These are phyloP conservation scores for Stratiomys singularior DNA, from an alignment of 2,888 invertebrate species.

Conservation along the genomic window DNA sequence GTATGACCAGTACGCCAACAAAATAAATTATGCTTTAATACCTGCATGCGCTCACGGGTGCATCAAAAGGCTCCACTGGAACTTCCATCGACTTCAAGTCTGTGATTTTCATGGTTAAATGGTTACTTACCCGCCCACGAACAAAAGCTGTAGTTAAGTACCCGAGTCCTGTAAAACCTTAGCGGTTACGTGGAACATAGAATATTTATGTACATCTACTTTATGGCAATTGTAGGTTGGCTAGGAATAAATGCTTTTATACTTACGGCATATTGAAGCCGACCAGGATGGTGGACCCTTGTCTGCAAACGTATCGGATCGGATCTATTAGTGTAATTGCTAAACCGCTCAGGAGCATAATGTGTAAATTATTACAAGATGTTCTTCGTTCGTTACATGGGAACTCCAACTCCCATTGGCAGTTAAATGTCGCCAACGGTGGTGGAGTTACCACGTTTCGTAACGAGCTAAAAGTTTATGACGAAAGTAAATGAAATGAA, in stretches of 20 bases:
- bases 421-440: conserved; percentile 54
- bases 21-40: no score
- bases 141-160: background rate
- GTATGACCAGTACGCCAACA: no score
- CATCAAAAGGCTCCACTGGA: background rate
- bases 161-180: no score
- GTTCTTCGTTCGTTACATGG: conserved; percentile 52
- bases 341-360: background rate
- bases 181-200: no score
- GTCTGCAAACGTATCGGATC: no score
- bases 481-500: no score
- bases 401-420: conserved; percentile 55
- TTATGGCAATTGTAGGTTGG: no score
- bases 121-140: conserved; percentile 29
- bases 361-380: conserved; percentile 32
- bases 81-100: background rate
- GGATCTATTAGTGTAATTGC: background rate
- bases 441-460: conserved; percentile 54
- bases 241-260: no score
- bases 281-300: no score
- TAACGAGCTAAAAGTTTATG: conserved; percentile 19
- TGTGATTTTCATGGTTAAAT: conserved; percentile 7
- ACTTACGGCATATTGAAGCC: no score
- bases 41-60: background rate
- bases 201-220: no score